phyloP scores from a whole-genome alignment of 2,888 invertebrate genomes.

The Himalopsyche tibetana region DNA sequence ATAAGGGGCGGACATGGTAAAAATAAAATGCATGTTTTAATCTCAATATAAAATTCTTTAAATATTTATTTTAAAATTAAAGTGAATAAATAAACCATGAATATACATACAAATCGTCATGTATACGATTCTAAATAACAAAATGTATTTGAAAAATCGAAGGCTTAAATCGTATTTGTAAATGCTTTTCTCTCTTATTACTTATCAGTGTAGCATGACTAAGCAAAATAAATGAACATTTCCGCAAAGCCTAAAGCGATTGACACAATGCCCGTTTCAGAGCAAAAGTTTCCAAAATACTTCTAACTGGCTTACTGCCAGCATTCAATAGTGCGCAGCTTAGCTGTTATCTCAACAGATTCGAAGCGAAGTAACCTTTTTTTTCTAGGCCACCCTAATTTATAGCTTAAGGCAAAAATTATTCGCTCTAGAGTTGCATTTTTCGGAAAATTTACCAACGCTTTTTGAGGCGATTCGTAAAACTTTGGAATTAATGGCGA shows the following conservation, averaged over 20 bases:
- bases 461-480: not conserved
- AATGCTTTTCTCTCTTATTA: conserved; percentile 7
- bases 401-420: not conserved
- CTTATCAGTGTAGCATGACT: conserved; percentile 27
- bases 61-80: too few relatives aligned
- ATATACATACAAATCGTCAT: too few relatives aligned
- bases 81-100: too few relatives aligned
- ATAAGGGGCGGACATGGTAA: too few relatives aligned
- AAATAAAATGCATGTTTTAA: too few relatives aligned
- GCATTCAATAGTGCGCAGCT: not conserved
- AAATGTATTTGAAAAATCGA: not conserved
- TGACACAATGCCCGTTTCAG: not conserved
- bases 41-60: too few relatives aligned
- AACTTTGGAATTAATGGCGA: too few relatives aligned
- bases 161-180: not conserved
- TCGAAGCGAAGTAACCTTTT: not conserved
- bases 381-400: not conserved
- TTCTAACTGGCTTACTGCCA: not conserved
- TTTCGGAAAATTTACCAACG: not conserved
- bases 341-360: not conserved
- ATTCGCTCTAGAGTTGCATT: not conserved
- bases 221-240: conserved; percentile 34
- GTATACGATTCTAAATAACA: not conserved
- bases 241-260: conserved; percentile 2
- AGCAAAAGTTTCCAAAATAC: not conserved